Evolutionary conservation across 1,140 invertebrate species (phyloP).

Genomic region (Dermatophagoides farinae): DNA sequence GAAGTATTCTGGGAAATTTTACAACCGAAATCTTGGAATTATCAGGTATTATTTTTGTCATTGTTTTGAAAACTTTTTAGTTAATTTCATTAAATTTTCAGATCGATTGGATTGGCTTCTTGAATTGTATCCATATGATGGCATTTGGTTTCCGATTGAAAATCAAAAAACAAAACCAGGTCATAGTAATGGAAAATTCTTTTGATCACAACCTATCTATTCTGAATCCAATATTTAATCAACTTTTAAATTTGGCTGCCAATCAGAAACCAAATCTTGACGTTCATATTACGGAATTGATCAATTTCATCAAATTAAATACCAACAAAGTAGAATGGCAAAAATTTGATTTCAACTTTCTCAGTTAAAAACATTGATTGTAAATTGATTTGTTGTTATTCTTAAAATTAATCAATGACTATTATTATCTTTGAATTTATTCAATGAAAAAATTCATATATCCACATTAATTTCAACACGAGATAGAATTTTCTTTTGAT

Average conservation of each 20-base stretch:
- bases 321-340: not conserved
- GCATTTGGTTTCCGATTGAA: constrained; percentile 73
- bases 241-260: not conserved
- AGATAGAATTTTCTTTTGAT: constrained; percentile 9
- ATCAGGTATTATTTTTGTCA: constrained; percentile 35
- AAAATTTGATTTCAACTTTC: not conserved
- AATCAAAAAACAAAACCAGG: constrained; percentile 33
- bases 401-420: no score
- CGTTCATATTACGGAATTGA: not conserved
- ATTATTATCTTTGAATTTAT: not conserved
- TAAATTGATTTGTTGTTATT: no score
- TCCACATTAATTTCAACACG: not conserved
- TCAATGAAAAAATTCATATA: no score
- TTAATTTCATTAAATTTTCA: constrained; percentile 17
- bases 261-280: not conserved
- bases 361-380: no score
- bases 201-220: no score
- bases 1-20: constrained; percentile 57
- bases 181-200: no score
- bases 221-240: not conserved
- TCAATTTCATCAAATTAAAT: not conserved
- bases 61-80: not conserved
- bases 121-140: constrained; percentile 60
- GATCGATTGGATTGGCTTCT: constrained; percentile 67
- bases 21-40: constrained; percentile 66